Conservation (phyloP, 2,113 vertebrate species). For the Cavia aperea region DNA sequence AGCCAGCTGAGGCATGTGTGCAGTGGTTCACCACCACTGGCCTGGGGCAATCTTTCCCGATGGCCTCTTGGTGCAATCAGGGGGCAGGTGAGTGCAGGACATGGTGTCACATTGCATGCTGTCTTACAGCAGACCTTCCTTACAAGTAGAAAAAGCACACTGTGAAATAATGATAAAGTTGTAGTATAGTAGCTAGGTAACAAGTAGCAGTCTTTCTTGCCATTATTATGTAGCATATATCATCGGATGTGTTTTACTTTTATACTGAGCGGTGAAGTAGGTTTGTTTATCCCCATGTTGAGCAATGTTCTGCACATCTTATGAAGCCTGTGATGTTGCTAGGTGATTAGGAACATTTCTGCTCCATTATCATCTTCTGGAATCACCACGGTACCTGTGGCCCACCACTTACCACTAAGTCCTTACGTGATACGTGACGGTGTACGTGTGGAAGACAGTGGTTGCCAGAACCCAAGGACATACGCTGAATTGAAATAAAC, state of each 20-base stretch:
- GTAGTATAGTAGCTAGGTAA: not conserved
- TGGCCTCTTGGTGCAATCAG: not conserved
- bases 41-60: no score
- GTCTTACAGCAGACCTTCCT: no score
- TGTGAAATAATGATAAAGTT: not conserved
- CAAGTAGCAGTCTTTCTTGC: no score
- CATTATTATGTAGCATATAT: no score
- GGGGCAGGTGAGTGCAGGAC: not conserved
- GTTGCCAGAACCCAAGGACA: not conserved
- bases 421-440: not conserved
- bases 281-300: not conserved
- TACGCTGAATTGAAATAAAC: not conserved
- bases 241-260: not conserved
- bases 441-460: rapidly evolving
- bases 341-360: no score
- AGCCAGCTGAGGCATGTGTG: not conserved
- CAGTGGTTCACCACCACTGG: not conserved
- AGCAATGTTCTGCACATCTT: not conserved
- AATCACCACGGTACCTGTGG: not conserved
- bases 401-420: no score
- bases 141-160: not conserved
- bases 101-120: not conserved
- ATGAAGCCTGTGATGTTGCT: no score
- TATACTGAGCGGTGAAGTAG: not conserved
- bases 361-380: not conserved